phyloP scores from a whole-genome alignment of 1,140 invertebrate genomes.

The Heliconius hermathena region DNA sequence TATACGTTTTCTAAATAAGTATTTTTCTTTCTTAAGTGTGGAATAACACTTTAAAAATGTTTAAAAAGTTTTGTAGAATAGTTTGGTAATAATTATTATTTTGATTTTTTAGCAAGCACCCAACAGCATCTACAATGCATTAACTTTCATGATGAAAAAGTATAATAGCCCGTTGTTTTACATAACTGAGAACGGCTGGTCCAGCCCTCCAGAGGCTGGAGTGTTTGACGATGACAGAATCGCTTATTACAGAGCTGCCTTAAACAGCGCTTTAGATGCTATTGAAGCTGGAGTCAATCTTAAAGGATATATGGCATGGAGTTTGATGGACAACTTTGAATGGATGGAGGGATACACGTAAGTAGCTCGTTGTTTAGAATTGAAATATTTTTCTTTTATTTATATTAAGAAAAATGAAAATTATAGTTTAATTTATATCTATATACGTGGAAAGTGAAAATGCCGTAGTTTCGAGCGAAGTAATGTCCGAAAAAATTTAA shows the following conservation, averaged over 20 bases:
- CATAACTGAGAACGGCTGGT: constrained; percentile 84
- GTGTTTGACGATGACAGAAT: constrained; percentile 78
- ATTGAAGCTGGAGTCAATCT: constrained; percentile 84
- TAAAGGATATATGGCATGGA: constrained; percentile 75
- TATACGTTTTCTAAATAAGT: too few relatives aligned
- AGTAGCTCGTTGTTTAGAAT: constrained; percentile 18
- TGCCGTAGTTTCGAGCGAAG: too few relatives aligned
- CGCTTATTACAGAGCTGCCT: constrained; percentile 51
- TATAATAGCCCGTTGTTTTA: constrained; percentile 81
- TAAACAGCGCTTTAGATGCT: constrained; percentile 85
- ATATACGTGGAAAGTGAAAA: too few relatives aligned
- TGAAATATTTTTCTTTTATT: too few relatives aligned
- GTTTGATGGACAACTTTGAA: constrained; percentile 42
- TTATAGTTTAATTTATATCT: too few relatives aligned
- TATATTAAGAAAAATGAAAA: too few relatives aligned
- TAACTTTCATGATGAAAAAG: constrained; percentile 78
- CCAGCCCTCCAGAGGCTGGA: constrained; percentile 52
- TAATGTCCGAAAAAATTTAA: too few relatives aligned
- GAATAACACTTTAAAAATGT: too few relatives aligned
- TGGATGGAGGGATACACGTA: constrained; percentile 82
- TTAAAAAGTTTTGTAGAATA: background rate
- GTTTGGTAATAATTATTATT: background rate
- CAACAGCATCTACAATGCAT: constrained; percentile 53
- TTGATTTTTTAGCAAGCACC: constrained; percentile 46
- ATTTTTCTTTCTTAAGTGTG: too few relatives aligned